phyloP scores from a whole-genome alignment of 1,140 invertebrate genomes.

The Drosophila mauritiana region DNA sequence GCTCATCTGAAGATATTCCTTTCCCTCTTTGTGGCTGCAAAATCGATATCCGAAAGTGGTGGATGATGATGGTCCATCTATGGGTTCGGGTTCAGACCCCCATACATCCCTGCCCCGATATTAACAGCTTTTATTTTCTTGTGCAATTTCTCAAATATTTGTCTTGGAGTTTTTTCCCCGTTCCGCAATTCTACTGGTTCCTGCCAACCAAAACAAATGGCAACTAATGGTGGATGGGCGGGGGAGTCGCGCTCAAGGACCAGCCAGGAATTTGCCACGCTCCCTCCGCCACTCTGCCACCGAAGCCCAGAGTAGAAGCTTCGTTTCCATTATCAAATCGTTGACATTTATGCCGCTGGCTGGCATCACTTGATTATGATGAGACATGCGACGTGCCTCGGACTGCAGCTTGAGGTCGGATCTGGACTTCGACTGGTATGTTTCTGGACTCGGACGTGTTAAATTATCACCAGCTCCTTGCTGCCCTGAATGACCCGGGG shows the following conservation, averaged over 20 bases:
- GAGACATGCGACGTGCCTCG: slow-evolving; percentile 56
- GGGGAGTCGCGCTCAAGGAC: slow-evolving; percentile 48
- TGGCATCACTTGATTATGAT: slow-evolving; percentile 77
- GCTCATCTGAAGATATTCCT: slow-evolving; percentile 9
- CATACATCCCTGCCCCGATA: slow-evolving; percentile 16
- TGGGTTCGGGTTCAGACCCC: neutral
- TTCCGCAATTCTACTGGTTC: slow-evolving; percentile 11
- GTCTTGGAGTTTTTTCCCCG: slow-evolving; percentile 45
- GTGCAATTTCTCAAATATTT: slow-evolving; percentile 80
- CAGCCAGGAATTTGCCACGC: slow-evolving; percentile 69
- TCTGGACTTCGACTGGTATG: slow-evolving; percentile 7
- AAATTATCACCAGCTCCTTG: slow-evolving; percentile 58
- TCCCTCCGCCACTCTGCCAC: neutral
- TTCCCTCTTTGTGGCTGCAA: slow-evolving; percentile 29
- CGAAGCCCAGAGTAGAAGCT: slow-evolving; percentile 10
- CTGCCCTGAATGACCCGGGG: slow-evolving; percentile 54
- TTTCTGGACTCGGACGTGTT: slow-evolving; percentile 57
- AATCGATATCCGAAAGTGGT: slow-evolving; percentile 59
- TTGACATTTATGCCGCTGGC: slow-evolving; percentile 80
- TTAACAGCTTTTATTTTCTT: slow-evolving; percentile 70
- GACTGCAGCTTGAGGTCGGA: slow-evolving; percentile 12
- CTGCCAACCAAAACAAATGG: slow-evolving; percentile 71
- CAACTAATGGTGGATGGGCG: slow-evolving; percentile 56
- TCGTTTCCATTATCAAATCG: slow-evolving; percentile 76
- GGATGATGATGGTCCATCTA: slow-evolving; percentile 44